Base-by-base conservation (phyloP, 2,797 vertebrate species). In the Vespertilio murinus region DNA sequence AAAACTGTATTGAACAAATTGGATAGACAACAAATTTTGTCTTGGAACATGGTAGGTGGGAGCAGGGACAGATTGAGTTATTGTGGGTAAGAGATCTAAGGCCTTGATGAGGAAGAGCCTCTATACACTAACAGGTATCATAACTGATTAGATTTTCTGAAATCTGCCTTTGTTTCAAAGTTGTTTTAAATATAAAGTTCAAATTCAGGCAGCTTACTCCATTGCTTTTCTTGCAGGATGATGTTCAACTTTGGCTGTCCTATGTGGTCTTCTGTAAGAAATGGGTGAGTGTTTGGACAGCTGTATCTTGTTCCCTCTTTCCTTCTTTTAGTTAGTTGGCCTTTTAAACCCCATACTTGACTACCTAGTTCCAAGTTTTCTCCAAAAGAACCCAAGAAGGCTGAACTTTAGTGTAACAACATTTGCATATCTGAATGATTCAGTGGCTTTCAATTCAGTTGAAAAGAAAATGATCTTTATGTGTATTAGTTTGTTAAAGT, bases 231-330 rank as follows among this genome's bases (percentile, higher is more conserved):
- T 92, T 89, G 22, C 96, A 99, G 99, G 99, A 99, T 23, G 99
- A 99, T 92, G 96, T 99, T 90, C 99, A 99, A 96, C 98, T 99
- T 40, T 99, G 99, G 99, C 98, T 99, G 59, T 99, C 99, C 0
- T 99, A 99, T 17, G 97, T 99, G 64, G 99, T 99, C 2, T 99
- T 99, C 97, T 99, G 99, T 98, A 99, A 99, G 98, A 99, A 99
- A 97, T 99, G 99, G 99, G 99, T 99, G 97, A 73, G 99, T 98
- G 93, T 89, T 87, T 88, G 88, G 79, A 84, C 74, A 83, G 3
- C 52, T 10, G 4, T n/a, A 45, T 86, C 81, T 94, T 11, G 2
- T 45, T 91, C 28, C 10, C 6, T 71, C 10, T 71, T 33, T 17
- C 23, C 10, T 40, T 65, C 45, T 92, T 87, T 82, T 54, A 30